A percentile compares a stretch with the other conserved stretches of the same genome.
Conservation (phyloP, 2,888 invertebrate genomes). For the Heliconius hortense region DNA sequence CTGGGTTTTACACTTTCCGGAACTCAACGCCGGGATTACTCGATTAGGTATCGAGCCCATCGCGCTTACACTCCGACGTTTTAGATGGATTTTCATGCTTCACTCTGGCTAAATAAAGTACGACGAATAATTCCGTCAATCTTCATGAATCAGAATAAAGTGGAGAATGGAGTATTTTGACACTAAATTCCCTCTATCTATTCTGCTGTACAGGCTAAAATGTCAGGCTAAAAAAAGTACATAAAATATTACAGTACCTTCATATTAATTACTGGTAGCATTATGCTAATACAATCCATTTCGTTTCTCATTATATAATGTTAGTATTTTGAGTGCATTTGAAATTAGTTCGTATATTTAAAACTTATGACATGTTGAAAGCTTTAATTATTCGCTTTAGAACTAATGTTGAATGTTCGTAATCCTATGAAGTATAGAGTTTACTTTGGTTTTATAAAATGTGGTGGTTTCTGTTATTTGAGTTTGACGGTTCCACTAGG, state of each 20-base stretch:
- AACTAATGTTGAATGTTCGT: constrained; percentile 8
- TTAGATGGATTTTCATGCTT: too few species aligned
- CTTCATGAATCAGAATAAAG: background rate
- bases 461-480: background rate
- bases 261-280: background rate
- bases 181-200: background rate
- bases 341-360: constrained; percentile 30
- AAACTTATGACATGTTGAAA: constrained; percentile 26
- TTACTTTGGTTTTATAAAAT: background rate
- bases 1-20: too few species aligned
- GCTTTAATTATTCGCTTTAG: constrained; percentile 15
- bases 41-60: too few species aligned
- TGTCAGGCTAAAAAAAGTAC: background rate
- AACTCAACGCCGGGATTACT: too few species aligned
- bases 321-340: constrained; percentile 21
- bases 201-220: background rate
- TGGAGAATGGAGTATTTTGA: background rate
- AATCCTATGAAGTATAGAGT: background rate
- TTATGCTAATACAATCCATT: constrained; percentile 23
- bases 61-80: too few species aligned
- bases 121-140: too few species aligned
- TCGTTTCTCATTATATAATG: constrained; percentile 24
- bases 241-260: background rate
- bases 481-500: too few species aligned
- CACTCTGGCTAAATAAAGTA: too few species aligned